phyloP scores from a whole-genome alignment of 2,797 vertebrate genomes.

The Sciurus vulgaris region DNA sequence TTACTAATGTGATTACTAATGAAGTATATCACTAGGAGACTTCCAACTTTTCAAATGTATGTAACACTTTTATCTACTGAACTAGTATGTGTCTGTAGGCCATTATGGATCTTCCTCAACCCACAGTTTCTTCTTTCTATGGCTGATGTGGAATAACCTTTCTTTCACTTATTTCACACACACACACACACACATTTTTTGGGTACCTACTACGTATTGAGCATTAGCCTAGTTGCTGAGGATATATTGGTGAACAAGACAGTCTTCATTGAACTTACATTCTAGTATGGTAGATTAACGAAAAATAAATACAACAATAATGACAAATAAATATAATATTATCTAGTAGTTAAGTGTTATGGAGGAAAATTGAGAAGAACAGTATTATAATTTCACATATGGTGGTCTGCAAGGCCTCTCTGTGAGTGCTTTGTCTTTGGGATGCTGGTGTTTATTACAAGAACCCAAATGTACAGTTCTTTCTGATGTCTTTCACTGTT shows the following conservation, averaged over 20 bases:
- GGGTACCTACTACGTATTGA: background rate
- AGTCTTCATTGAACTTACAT: background rate
- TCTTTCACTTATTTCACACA: background rate
- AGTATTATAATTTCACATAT: background rate
- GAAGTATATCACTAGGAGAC: background rate
- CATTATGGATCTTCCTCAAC: background rate
- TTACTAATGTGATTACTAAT: background rate
- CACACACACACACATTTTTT: background rate
- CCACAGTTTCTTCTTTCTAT: background rate
- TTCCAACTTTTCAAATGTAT: background rate
- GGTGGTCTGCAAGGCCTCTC: background rate
- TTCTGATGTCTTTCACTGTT: constrained; percentile 53
- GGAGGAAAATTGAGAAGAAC: background rate
- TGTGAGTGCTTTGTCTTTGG: background rate
- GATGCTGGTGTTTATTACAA: background rate
- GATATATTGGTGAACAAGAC: background rate
- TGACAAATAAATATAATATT: background rate
- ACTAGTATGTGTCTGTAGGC: background rate
- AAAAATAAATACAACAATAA: background rate
- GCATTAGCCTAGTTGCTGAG: background rate
- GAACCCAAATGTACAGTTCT: background rate
- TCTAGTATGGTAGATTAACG: background rate
- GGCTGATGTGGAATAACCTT: background rate
- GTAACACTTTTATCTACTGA: background rate
- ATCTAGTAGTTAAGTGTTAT: background rate